Evolutionary conservation across 2,113 vertebrate species (phyloP).

Genomic region (Lucifuga dentata): DNA sequence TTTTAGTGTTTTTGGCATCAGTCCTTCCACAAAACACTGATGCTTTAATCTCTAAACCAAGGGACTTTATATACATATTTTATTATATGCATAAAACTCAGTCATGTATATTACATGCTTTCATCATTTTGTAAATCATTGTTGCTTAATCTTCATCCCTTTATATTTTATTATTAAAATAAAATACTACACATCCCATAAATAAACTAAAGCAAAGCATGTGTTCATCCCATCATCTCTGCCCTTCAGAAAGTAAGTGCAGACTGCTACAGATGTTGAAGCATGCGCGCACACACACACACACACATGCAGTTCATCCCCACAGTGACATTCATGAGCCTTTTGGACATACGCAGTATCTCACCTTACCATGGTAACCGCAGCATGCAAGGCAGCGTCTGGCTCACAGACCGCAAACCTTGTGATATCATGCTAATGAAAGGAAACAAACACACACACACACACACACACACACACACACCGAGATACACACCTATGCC

Average conservation of each 20-base stretch:
- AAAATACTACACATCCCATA: constrained; percentile 45
- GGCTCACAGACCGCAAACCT: constrained; percentile 22
- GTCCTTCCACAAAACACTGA: neutral
- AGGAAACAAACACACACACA: neutral
- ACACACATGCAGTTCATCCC: neutral
- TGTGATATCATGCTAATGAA: constrained; percentile 9
- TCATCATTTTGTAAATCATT: constrained; percentile 32
- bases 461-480: neutral
- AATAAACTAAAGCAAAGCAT: constrained; percentile 40
- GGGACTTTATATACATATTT: constrained; percentile 17
- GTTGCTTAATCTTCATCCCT: constrained; percentile 20
- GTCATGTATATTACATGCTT: neutral
- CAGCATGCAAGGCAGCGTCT: constrained; percentile 63
- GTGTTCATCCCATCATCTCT: constrained; percentile 39
- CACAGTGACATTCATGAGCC: constrained; percentile 12
- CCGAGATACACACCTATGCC: too few species aligned
- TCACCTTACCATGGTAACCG: constrained; percentile 55
- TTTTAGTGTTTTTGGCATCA: neutral
- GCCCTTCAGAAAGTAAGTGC: constrained; percentile 1
- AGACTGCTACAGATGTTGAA: constrained; percentile 44
- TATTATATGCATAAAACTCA: constrained; percentile 21
- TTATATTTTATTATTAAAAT: constrained; percentile 43
- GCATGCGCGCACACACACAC: neutral
- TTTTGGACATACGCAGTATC: constrained; percentile 19
- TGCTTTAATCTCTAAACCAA: constrained; percentile 4